A percentile compares a stretch with the other conserved stretches of the same genome.
These are phyloP conservation scores for Cosmopolites sordidus DNA, from an alignment of 2,888 invertebrate genomes.

Conservation along the genomic window DNA sequence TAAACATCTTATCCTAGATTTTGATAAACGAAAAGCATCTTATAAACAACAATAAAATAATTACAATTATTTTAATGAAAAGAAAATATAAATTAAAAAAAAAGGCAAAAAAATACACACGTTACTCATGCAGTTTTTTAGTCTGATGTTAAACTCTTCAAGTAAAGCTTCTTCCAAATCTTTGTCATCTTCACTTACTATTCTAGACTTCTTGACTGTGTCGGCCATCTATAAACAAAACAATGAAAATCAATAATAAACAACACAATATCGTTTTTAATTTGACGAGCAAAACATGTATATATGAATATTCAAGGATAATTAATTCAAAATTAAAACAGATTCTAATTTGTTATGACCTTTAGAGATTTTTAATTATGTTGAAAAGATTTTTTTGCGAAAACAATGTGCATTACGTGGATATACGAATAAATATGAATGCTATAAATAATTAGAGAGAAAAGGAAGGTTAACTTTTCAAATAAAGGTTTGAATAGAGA, in stretches of 20 bases:
- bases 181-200: slow-evolving; percentile 47
- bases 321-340: too few species aligned
- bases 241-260: not conserved
- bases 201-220: slow-evolving; percentile 48
- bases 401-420: too few species aligned
- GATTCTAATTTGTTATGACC: not conserved
- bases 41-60: not conserved
- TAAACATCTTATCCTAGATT: too few species aligned
- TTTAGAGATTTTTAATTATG: not conserved
- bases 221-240: slow-evolving; percentile 47
- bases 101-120: slow-evolving; percentile 40
- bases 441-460: too few species aligned
- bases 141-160: slow-evolving; percentile 49
- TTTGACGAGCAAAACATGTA: not conserved
- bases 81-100: slow-evolving; percentile 15
- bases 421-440: too few species aligned
- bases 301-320: too few species aligned
- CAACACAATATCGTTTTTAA: not conserved
- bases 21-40: not conserved
- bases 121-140: slow-evolving; percentile 49
- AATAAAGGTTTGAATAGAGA: too few species aligned
- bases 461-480: too few species aligned
- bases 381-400: too few species aligned
- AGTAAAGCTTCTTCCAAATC: slow-evolving; percentile 47
- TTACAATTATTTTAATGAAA: slow-evolving; percentile 6